phyloP scores from a whole-genome alignment of 2,888 invertebrate genomes.

The Antitype chi region DNA sequence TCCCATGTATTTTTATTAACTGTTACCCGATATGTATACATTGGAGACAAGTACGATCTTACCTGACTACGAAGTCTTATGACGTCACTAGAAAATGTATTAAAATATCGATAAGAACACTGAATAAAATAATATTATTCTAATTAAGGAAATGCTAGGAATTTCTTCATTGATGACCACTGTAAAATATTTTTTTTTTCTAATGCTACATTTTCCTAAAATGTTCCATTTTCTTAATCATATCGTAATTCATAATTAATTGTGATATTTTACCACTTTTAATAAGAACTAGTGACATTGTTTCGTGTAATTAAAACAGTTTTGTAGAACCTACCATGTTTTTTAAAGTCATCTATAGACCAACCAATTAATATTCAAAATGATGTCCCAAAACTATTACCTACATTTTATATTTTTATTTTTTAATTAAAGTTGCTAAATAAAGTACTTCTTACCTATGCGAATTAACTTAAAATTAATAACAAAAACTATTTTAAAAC shows the following conservation, averaged over 20 bases:
- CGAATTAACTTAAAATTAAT: neutral
- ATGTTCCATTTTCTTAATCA: neutral
- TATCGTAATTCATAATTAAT: neutral
- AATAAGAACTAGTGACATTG: neutral
- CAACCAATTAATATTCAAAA: neutral
- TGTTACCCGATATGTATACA: neutral
- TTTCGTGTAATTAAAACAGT: neutral
- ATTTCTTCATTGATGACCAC: neutral
- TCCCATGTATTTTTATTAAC: neutral
- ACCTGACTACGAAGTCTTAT: neutral
- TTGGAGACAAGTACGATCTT: neutral
- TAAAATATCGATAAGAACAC: neutral
- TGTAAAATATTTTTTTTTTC: neutral
- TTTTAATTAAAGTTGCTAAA: no score
- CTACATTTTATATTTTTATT: no score
- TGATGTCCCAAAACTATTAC: neutral
- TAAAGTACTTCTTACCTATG: neutral
- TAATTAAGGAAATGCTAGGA: neutral
- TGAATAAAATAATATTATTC: neutral
- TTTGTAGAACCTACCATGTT: neutral
- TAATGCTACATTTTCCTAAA: neutral
- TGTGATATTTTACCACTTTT: neutral
- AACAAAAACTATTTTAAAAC: slow-evolving; percentile 10
- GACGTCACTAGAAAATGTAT: slow-evolving; percentile 22
- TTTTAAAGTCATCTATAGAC: neutral